Percentiles rank a stretch among this genome's conserved stretches.
Conservation (phyloP, 2,888 invertebrate genomes). For the Drosophila meridionalis region DNA sequence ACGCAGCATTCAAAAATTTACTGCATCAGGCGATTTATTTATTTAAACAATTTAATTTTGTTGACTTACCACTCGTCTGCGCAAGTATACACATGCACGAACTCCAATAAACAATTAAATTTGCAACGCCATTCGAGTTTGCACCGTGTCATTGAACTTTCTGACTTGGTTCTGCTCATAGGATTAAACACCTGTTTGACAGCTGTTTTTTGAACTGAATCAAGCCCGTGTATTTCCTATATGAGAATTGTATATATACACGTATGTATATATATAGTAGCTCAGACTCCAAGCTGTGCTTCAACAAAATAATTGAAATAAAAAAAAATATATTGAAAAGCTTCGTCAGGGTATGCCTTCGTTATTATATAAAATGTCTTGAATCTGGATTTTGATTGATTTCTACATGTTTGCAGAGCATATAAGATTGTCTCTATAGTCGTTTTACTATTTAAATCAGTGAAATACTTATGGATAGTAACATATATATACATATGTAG, state of each 20-base stretch:
- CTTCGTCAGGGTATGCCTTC: no score
- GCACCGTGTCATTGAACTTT: slow-evolving; percentile 46
- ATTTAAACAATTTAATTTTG: slow-evolving; percentile 8
- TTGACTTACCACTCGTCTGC: slow-evolving; percentile 1
- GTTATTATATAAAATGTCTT: no score
- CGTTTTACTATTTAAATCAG: no score
- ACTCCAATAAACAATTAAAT: slow-evolving; percentile 31
- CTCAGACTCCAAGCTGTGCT: neutral
- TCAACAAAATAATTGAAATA: no score
- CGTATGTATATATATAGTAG: neutral
- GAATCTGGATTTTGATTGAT: no score
- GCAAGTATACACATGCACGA: slow-evolving; percentile 18
- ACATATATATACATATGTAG: no score
- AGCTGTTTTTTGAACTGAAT: slow-evolving; percentile 13
- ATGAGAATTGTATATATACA: neutral
- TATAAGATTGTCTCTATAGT: no score
- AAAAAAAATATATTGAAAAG: no score
- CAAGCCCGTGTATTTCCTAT: slow-evolving; percentile 14
- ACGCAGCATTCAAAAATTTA: neutral
- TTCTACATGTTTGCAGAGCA: no score
- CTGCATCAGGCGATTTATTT: slow-evolving; percentile 2
- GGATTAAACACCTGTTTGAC: slow-evolving; percentile 6
- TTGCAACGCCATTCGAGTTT: slow-evolving; percentile 28
- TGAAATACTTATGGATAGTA: no score
- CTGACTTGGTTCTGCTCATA: slow-evolving; percentile 6